Conservation (phyloP, 2,113 vertebrate genomes). For the Myocastor coypus region DNA sequence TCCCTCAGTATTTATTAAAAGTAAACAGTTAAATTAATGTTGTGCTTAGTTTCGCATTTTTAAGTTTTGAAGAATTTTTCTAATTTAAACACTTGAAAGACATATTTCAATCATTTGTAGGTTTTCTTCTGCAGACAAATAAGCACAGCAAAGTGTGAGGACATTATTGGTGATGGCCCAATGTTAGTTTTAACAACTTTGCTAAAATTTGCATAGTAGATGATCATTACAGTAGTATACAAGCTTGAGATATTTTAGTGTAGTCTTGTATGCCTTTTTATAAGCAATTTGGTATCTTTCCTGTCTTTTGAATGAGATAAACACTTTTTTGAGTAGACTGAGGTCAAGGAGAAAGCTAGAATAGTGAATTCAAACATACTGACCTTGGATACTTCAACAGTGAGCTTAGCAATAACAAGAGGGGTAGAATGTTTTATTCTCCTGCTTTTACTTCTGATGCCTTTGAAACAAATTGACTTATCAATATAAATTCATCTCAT, state of each 20-base stretch:
- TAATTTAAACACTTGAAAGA: background rate
- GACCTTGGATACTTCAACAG: background rate
- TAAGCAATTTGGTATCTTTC: background rate
- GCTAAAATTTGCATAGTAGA: background rate
- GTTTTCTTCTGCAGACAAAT: background rate
- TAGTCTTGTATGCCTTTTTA: background rate
- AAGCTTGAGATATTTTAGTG: background rate
- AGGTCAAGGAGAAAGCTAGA: background rate
- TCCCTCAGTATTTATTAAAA: background rate
- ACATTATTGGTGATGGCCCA: background rate
- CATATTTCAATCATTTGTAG: background rate
- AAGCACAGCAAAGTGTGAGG: background rate
- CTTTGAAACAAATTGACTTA: background rate
- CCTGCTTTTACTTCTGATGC: background rate
- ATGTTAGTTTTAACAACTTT: background rate
- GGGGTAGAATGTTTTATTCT: background rate
- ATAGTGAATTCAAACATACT: background rate
- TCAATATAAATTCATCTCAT: background rate
- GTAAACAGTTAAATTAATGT: background rate
- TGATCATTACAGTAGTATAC: background rate
- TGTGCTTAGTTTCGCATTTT: background rate
- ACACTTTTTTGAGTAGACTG: background rate
- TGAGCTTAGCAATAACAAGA: conserved; percentile 1
- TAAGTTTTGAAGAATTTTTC: background rate
- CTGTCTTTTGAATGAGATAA: background rate